Base-by-base conservation (phyloP, 1,140 invertebrate species). In the Acromyrmex echinatior region DNA sequence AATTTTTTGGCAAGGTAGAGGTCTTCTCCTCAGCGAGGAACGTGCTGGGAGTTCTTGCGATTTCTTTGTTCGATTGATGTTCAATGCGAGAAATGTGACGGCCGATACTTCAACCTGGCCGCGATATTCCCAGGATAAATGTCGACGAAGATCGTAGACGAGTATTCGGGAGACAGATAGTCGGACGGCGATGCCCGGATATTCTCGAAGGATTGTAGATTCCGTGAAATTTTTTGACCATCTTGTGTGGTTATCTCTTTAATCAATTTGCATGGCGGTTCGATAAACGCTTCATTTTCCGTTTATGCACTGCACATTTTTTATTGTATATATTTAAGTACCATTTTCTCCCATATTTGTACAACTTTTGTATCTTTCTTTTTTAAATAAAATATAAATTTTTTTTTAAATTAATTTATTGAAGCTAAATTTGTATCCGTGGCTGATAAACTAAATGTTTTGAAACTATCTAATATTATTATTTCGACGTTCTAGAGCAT, bases 101-200 rank as follows among this genome's bases (percentile, higher is more conserved):
- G 92, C 82, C 81, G 88, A 92, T 93, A 88, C 86, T 88, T 93
- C 90, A 92, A 86, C 65, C 89, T 87, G 86, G 88, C 88, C 91
- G 88, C 90, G 88, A 91, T 92, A 93, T 93, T 93, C 92, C 84
- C 68, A 86, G 87, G 90, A 93, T 90, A 93, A 92, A 93, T 93
- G 92, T 93, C 91, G 88, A 88, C 85, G 87, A 92, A 92, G 92
- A 92, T 92, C 92, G 85, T 79, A 74, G 91, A 88, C 85, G 92
- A 92, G 79, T 90, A 86, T 91, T 90, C 81, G 65, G 82, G 78
- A 91, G 90, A 88, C 88, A 90, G 87, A 91, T 91, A 90, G 89
- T 82, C 62, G 89, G 65, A 78, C 82, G 77, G 35, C 49, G 71
- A 70, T 66, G 66, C 71, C 70, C 76, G 68, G 21, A 21, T 86